These are phyloP conservation scores for Cherax destructor DNA, from an alignment of 1,140 invertebrate species.

Conservation along the genomic window DNA sequence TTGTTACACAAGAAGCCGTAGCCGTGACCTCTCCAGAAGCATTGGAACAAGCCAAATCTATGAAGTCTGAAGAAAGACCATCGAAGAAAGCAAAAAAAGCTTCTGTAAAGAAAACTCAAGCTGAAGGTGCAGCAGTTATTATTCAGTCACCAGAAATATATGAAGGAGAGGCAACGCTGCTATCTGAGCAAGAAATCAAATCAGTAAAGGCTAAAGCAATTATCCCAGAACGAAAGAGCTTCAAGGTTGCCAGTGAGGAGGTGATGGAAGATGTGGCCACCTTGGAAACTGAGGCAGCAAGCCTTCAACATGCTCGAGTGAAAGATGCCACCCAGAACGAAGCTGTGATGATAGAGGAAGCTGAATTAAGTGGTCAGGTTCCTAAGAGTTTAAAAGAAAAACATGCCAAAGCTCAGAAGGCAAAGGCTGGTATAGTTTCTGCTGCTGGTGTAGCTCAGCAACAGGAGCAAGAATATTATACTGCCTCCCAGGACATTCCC, in stretches of 20 bases:
- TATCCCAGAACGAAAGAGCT: constrained; percentile 33
- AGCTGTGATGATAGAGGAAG: constrained; percentile 55
- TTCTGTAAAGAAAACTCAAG: constrained; percentile 54
- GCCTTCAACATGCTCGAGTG: constrained; percentile 43
- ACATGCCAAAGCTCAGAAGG: constrained; percentile 60
- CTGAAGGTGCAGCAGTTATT: constrained; percentile 16
- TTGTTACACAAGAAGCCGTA: constrained; percentile 49
- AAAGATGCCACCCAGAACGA: constrained; percentile 49
- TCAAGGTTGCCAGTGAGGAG: constrained; percentile 49
- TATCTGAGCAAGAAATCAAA: constrained; percentile 20
- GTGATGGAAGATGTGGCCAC: constrained; percentile 59
- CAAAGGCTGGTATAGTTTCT: constrained; percentile 40
- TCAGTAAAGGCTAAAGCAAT: constrained; percentile 50
- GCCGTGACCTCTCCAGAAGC: constrained; percentile 12
- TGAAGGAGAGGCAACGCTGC: constrained; percentile 33
- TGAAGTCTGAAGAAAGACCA: constrained; percentile 58
- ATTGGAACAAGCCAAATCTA: constrained; percentile 39
- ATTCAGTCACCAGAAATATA: constrained; percentile 49
- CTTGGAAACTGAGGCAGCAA: constrained; percentile 25
- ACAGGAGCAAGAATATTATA: constrained; percentile 54
- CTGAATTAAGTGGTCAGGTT: constrained; percentile 35
- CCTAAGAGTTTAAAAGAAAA: constrained; percentile 49
- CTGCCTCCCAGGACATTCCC: constrained; percentile 52
- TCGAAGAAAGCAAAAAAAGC: constrained; percentile 63
- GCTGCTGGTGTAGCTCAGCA: constrained; percentile 61